Evolutionary conservation across 2,797 vertebrate species (phyloP).

Genomic region (Clarias pachynema): DNA sequence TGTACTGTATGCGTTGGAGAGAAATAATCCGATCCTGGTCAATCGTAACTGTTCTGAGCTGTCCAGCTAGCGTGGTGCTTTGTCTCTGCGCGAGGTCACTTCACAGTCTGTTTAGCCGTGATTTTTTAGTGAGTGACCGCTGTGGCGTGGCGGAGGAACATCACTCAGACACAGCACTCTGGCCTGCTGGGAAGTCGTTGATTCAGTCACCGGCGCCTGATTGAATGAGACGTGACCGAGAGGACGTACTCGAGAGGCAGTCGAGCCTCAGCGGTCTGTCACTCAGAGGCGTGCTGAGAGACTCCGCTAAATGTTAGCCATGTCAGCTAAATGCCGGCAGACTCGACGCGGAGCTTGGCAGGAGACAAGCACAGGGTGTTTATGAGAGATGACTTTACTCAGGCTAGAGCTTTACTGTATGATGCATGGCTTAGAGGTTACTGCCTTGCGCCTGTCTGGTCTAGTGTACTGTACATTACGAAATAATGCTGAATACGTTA

Average conservation of each 20-base stretch:
- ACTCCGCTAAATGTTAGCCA: conserved; percentile 13
- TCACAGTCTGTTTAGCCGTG: neutral
- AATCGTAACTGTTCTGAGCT: too few species aligned
- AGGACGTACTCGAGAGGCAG: conserved; percentile 10
- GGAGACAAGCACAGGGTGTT: conserved; percentile 35
- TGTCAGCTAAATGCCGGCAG: neutral
- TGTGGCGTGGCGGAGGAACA: neutral
- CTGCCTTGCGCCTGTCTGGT: too few species aligned
- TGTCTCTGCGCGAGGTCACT: neutral
- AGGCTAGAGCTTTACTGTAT: neutral
- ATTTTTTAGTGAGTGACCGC: too few species aligned
- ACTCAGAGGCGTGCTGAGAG: conserved; percentile 10
- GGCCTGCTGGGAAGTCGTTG: conserved; percentile 20
- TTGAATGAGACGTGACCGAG: conserved; percentile 21
- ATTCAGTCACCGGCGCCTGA: conserved; percentile 6
- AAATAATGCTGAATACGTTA: too few species aligned
- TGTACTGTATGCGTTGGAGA: neutral
- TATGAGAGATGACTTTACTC: conserved; percentile 34
- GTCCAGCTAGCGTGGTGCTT: neutral
- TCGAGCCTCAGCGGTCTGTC: conserved; percentile 29
- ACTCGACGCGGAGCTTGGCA: neutral
- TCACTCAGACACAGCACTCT: neutral
- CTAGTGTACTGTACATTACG: too few species aligned
- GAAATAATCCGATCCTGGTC: neutral
- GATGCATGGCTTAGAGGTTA: too few species aligned